Base-by-base conservation (phyloP, 2,113 vertebrate species). In the Atrichornis clamosus region DNA sequence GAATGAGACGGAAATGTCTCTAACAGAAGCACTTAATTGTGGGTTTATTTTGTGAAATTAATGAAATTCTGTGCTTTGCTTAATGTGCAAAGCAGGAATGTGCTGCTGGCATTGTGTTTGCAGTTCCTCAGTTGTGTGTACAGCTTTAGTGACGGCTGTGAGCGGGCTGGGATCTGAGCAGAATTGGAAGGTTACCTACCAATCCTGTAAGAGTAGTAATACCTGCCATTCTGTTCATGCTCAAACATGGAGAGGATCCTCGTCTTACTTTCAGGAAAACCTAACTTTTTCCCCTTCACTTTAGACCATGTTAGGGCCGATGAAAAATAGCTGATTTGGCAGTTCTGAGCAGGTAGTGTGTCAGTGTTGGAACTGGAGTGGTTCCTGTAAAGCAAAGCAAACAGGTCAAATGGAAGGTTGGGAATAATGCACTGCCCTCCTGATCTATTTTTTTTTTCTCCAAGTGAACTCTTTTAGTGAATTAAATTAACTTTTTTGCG, bases 31-130 rank as follows among this genome's bases (percentile, higher is more conserved):
- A 62, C 59, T 94, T 95, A 87, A 85, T 90, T 87, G 83, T 46
- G 70, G 63, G 85, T 87, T 96, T 91, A 22, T 93, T 96, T 94
- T 88, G 85, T 93, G 90, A 87, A 95, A 93, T 95, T 90, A 95
- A 90, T 96, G 90, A 84, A 94, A 92, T 97, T 96, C 95, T 72
- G 89, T 47, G 90, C 96, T 93, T 96, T 98, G 97, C 97, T 96
- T 97, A 98, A 98, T 98, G 96, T 95, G 97, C 96, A 95, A 95
- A 97, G 97, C 98, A 97, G 97, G 96, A 97, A 97, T 96, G 92
- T 95, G 85, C 95, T 95, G 64, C 87, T 96, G 95, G 95, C 96
- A 95, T 94, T 79, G 96, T 95, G 92, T 91, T 96, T 97, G 97
- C 95, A 95, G 96, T 97, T 98, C 97, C 97, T 98, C 94, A 92